A percentile compares a stretch with the other conserved stretches of the same genome.
These are phyloP conservation scores for Cremastobaeus sp. DNA, from an alignment of 2,888 invertebrate species.

Conservation along the genomic window DNA sequence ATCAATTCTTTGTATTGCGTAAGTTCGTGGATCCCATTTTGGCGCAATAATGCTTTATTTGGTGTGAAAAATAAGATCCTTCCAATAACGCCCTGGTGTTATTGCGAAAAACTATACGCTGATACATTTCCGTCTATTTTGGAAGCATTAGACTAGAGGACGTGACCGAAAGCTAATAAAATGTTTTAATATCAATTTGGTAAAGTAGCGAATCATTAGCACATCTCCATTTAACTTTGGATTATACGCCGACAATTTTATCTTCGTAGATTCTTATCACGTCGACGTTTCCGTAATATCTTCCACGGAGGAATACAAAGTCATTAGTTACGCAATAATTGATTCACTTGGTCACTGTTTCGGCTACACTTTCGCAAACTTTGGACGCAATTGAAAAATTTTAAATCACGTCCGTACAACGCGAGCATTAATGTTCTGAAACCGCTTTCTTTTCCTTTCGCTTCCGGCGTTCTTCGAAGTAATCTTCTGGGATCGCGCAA, in stretches of 20 bases:
- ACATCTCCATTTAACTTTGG: slow-evolving; percentile 2
- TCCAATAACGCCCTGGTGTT: not conserved
- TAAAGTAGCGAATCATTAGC: slow-evolving; percentile 18
- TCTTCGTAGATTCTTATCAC: slow-evolving; percentile 1
- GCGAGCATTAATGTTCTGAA: too few species aligned
- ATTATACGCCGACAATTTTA: not conserved
- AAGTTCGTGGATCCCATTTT: not conserved
- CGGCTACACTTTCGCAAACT: too few species aligned
- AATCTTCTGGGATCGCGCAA: slow-evolving; percentile 2
- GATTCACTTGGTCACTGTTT: too few species aligned
- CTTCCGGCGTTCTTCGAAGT: not conserved
- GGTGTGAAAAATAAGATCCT: not conserved
- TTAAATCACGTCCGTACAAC: too few species aligned
- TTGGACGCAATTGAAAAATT: too few species aligned
- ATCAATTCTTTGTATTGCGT: too few species aligned
- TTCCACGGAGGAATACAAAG: too few species aligned
- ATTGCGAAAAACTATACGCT: slow-evolving; percentile 9
- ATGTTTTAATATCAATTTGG: slow-evolving; percentile 9
- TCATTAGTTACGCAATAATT: too few species aligned
- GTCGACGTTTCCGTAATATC: too few species aligned
- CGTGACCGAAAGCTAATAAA: slow-evolving; percentile 11
- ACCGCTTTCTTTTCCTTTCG: slow-evolving; percentile 1
- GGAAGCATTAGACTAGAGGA: not conserved
- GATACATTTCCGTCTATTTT: slow-evolving; percentile 1
- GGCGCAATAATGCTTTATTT: not conserved